Evolutionary conservation across 2,113 vertebrate genomes (phyloP).

Genomic region (Lamprologus sp.): DNA sequence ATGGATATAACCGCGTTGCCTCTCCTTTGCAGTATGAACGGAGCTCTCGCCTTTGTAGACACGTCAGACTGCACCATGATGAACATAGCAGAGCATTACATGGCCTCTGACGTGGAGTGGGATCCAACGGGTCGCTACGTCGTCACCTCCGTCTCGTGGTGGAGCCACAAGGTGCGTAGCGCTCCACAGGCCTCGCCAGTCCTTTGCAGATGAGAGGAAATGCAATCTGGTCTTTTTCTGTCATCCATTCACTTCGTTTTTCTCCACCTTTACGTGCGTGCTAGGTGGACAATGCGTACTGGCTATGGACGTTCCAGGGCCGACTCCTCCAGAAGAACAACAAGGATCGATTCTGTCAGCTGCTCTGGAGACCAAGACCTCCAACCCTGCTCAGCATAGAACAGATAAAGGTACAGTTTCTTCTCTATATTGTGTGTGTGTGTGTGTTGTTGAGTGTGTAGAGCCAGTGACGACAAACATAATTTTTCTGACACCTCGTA

Average conservation of each 20-base stretch:
- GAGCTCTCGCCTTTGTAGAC: slow-evolving; percentile 94
- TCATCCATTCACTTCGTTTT: neutral
- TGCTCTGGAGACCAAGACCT: slow-evolving; percentile 94
- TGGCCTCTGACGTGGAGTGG: slow-evolving; percentile 96
- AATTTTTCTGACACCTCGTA: slow-evolving; percentile 22
- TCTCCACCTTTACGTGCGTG: neutral
- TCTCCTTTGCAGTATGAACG: slow-evolving; percentile 82
- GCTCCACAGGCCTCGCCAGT: neutral
- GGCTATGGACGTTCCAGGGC: slow-evolving; percentile 99
- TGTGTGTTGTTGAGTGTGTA: neutral
- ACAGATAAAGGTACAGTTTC: slow-evolving; percentile 80
- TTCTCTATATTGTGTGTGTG: neutral
- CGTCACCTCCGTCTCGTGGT: slow-evolving; percentile 97
- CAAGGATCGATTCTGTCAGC: slow-evolving; percentile 96
- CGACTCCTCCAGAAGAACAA: slow-evolving; percentile 96
- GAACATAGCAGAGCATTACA: slow-evolving; percentile 98
- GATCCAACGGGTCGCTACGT: slow-evolving; percentile 93
- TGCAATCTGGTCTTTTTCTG: neutral
- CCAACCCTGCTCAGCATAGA: slow-evolving; percentile 81
- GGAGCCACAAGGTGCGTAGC: slow-evolving; percentile 89
- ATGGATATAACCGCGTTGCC: neutral
- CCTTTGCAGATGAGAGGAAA: neutral
- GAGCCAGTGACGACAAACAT: neutral
- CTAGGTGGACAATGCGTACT: slow-evolving; percentile 97
- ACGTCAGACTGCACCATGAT: slow-evolving; percentile 98